phyloP scores from a whole-genome alignment of 2,113 vertebrate genomes.

The Mormyrus iriodes region DNA sequence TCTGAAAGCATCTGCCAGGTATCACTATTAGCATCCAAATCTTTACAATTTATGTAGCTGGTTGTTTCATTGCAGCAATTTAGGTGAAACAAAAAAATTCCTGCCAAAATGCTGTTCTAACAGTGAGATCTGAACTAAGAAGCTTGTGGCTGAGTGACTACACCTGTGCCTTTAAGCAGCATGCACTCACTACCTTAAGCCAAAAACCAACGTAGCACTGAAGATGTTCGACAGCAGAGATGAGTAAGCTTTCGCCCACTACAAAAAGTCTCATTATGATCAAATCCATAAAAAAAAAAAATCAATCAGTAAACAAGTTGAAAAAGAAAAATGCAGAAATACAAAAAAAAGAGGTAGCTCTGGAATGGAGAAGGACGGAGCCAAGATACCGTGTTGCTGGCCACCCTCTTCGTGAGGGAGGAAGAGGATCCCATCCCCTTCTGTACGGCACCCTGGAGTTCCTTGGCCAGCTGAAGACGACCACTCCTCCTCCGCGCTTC shows the following conservation, averaged over 20 bases:
- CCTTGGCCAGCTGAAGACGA: conserved; percentile 32
- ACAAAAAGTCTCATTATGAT: not conserved
- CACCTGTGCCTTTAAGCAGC: not conserved
- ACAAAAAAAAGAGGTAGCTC: too few relatives aligned
- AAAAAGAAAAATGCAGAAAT: too few relatives aligned
- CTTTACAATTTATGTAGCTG: not conserved
- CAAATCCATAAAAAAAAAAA: not conserved
- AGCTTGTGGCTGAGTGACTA: not conserved
- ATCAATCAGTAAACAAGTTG: too few relatives aligned
- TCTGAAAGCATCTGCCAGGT: not conserved
- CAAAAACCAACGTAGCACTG: not conserved
- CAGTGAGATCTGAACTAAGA: not conserved
- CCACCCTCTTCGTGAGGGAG: conserved; percentile 31
- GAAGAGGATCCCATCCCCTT: conserved; percentile 10
- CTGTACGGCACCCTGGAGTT: conserved; percentile 15
- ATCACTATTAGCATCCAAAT: not conserved
- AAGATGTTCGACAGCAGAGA: not conserved
- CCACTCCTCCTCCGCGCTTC: conserved; percentile 32
- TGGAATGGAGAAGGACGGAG: not conserved
- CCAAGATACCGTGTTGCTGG: conserved; percentile 36
- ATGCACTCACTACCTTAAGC: not conserved
- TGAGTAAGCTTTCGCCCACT: not conserved
- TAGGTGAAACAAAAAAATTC: not conserved
- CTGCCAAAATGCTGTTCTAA: not conserved
- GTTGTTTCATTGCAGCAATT: not conserved